phyloP scores from a whole-genome alignment of 92 coral and sea anemone species.

The Metridium senile region DNA sequence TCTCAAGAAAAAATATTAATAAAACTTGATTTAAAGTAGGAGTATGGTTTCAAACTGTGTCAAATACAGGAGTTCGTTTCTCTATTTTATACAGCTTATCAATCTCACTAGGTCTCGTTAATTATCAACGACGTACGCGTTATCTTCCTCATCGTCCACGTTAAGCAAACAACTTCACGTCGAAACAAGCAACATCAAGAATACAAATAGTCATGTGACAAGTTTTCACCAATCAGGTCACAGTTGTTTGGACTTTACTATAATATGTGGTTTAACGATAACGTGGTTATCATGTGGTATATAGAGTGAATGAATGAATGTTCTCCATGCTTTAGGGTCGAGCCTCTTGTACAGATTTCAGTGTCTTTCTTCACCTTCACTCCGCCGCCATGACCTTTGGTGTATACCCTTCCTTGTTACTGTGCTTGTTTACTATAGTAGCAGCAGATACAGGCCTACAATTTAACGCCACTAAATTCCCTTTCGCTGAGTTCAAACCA shows the following conservation, averaged over 20 bases:
- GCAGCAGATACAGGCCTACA: constrained; percentile 50
- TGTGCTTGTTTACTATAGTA: constrained; percentile 18
- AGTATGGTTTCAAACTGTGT: no score
- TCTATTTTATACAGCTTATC: neutral
- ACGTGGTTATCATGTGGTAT: neutral
- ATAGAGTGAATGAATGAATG: neutral
- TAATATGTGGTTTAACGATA: neutral
- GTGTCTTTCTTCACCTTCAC: neutral
- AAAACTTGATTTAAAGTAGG: no score
- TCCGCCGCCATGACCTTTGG: neutral
- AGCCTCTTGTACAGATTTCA: neutral
- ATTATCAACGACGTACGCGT: neutral
- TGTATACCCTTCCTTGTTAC: constrained; percentile 19
- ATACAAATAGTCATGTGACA: neutral
- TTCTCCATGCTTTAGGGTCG: neutral
- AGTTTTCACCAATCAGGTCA: neutral
- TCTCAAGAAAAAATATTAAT: no score
- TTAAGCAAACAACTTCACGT: neutral
- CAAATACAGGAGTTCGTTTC: no score
- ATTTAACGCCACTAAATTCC: constrained; percentile 38
- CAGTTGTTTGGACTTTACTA: neutral
- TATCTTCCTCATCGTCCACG: neutral
- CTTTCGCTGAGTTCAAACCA: constrained; percentile 64
- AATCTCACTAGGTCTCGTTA: neutral
- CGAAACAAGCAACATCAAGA: neutral